Base-by-base conservation (phyloP, 1,140 invertebrate species). In the Atta colombica region DNA sequence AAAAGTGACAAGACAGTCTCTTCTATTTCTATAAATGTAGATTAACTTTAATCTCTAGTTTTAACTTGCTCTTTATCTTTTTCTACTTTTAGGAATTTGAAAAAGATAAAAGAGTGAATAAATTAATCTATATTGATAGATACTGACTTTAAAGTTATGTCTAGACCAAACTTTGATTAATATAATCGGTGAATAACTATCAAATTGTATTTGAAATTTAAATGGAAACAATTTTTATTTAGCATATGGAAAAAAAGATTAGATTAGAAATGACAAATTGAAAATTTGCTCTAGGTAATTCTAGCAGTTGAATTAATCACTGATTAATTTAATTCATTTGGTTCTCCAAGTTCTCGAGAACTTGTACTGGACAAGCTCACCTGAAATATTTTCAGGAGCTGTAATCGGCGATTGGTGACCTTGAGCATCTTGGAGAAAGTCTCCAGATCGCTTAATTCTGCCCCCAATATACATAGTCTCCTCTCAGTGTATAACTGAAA, bases 381-480 rank as follows among this genome's bases (percentile, higher is more conserved):
- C 95, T 97, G 96, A 94, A 97, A 97, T 90, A 96, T 97, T 90
- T 96, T 96, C 66, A 97, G 92, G 61, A 98, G 94, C 75, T 96
- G 95, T 74, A 96, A 95, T 89, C 97, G 96, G 87, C 97, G 96
- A 82, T 97, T 96, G 91, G 96, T 96, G 75, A 97, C 96, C 88
- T 96, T 97, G 55, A 98, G 94, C 90, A 98, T 96, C 89, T 97
- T 95, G 88, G 96, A 96, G 94, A 98, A 98, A 51, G 97, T 96
- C 74, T 97, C 96, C 88, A 98, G 91, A 93, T 98, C 96, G 63
- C 96, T 96, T 85, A 98, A 96, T 95, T 98, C 97, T 45, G 95
- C 92, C 60, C 96, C 95, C 25, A 97, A 93, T 35, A 97, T 94
- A 88, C 96, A 97, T 87, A 97, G 94, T 85, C 96, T 93, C 88